Evolutionary conservation across 2,888 invertebrate genomes (phyloP).

Genomic region (Lasioglossum lativentre): DNA sequence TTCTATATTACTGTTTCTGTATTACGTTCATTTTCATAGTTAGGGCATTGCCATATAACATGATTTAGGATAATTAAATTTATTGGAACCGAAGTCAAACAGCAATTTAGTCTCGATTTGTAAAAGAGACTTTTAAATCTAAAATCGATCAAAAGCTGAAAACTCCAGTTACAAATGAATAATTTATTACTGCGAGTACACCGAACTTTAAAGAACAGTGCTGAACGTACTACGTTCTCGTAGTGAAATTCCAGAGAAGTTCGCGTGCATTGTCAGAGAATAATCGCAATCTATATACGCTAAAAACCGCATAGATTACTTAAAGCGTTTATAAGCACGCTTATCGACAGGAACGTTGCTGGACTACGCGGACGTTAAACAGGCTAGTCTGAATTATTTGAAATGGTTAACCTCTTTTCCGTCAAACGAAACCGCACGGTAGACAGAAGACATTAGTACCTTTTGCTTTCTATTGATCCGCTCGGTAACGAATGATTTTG

Average conservation of each 20-base stretch:
- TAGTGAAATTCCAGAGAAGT: neutral
- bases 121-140: neutral
- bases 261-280: neutral
- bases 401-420: conserved; percentile 57
- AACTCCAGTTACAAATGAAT: neutral
- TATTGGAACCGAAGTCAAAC: no score
- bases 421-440: conserved; percentile 54
- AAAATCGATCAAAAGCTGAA: neutral
- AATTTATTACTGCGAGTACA: neutral
- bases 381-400: conserved; percentile 46
- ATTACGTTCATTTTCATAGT: no score
- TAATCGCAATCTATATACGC: neutral
- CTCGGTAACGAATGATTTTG: conserved; percentile 33
- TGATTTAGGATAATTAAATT: no score
- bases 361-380: conserved; percentile 24
- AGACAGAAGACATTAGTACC: conserved; percentile 58
- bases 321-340: neutral
- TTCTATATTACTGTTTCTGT: no score
- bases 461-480: conserved; percentile 52
- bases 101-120: neutral
- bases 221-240: neutral
- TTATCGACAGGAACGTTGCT: conserved; percentile 24
- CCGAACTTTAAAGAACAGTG: neutral
- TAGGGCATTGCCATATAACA: no score
- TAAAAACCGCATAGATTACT: neutral